Conservation (phyloP, 2,888 invertebrate species). For the Lasioglossum lativentre region DNA sequence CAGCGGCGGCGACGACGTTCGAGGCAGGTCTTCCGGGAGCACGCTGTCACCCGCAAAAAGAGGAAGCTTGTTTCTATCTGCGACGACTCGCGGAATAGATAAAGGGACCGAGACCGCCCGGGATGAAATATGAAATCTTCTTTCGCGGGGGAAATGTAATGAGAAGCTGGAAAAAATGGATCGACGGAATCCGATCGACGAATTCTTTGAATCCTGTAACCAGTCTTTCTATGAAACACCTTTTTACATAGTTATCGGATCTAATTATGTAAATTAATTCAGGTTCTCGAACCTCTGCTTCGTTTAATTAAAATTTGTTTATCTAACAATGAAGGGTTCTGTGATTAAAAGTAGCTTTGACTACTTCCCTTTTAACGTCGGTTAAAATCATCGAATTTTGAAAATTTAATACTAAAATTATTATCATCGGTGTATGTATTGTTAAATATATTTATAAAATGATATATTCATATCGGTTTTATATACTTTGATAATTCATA, state of each 20-base stretch:
- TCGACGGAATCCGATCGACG: constrained; percentile 16
- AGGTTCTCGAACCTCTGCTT: background rate
- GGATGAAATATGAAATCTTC: constrained; percentile 50
- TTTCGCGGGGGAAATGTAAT: constrained; percentile 39
- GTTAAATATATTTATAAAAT: too few relatives aligned
- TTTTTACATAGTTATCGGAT: background rate
- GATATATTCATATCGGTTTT: too few relatives aligned
- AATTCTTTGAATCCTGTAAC: background rate
- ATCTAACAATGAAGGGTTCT: background rate
- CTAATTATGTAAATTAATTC: background rate
- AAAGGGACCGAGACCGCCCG: constrained; percentile 13
- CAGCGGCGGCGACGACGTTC: constrained; percentile 6
- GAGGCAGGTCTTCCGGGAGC: background rate
- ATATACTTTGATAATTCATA: too few relatives aligned
- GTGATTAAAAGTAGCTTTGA: background rate
- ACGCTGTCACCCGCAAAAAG: background rate
- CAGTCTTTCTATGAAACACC: background rate
- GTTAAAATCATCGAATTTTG: too few relatives aligned
- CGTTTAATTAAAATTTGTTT: background rate
- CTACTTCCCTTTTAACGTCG: background rate
- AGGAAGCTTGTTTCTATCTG: constrained; percentile 33
- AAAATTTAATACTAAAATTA: too few relatives aligned
- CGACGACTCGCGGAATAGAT: constrained; percentile 39
- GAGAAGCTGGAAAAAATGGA: constrained; percentile 30
- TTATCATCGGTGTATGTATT: too few relatives aligned